Conservation (phyloP, 1,140 invertebrate genomes). For the Diabrotica undecimpunctata region DNA sequence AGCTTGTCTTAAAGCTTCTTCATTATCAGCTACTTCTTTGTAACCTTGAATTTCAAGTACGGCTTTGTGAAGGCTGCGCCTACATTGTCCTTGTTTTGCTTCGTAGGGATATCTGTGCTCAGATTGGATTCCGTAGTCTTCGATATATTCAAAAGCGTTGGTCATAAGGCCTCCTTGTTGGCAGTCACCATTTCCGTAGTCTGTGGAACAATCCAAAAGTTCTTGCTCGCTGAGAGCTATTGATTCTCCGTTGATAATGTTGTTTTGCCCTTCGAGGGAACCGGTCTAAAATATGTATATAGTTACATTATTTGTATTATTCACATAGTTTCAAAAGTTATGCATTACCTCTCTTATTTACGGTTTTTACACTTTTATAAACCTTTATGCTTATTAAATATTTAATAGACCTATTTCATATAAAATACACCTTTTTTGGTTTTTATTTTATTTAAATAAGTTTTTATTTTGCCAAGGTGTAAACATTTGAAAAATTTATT, state of each 20-base stretch:
- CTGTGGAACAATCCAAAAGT: conserved; percentile 18
- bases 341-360: too few relatives aligned
- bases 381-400: too few relatives aligned
- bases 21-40: background rate
- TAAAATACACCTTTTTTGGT: too few relatives aligned
- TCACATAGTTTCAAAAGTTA: too few relatives aligned
- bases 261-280: conserved; percentile 5
- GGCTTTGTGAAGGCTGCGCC: background rate
- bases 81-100: background rate
- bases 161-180: background rate
- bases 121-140: background rate
- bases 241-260: conserved; percentile 5
- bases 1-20: background rate
- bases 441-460: too few relatives aligned
- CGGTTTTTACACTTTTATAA: too few relatives aligned
- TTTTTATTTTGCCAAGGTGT: too few relatives aligned
- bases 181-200: background rate
- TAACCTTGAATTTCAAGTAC: background rate
- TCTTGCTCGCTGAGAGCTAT: conserved; percentile 22
- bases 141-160: background rate
- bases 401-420: too few relatives aligned
- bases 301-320: too few relatives aligned
- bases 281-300: background rate
- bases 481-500: too few relatives aligned
- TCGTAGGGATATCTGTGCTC: background rate